phyloP scores from a whole-genome alignment of 2,888 invertebrate species.

The Lithosia quadra region DNA sequence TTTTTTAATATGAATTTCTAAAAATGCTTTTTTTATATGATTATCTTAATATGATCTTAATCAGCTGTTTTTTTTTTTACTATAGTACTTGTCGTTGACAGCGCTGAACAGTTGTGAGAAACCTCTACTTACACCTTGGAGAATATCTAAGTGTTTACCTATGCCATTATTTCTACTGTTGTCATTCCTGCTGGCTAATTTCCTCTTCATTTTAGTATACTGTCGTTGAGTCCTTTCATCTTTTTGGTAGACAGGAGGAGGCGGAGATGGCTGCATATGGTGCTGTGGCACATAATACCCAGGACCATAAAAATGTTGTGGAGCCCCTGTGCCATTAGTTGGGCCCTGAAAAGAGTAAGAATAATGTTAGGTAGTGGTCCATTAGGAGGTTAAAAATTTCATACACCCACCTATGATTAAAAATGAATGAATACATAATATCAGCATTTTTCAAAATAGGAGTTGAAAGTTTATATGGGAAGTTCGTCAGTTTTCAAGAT shows the following conservation, averaged over 20 bases:
- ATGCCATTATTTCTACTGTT: conserved; percentile 85
- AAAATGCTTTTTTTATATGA: too few species aligned
- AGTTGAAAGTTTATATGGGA: too few species aligned
- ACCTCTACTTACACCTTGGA: too few species aligned
- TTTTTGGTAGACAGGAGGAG: conserved; percentile 89
- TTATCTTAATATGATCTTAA: too few species aligned
- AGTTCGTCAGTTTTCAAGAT: too few species aligned
- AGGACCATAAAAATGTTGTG: conserved; percentile 89
- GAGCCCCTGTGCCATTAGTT: conserved; percentile 90
- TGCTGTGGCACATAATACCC: conserved; percentile 86
- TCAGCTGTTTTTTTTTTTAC: too few species aligned
- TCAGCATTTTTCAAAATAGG: too few species aligned
- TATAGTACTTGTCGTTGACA: too few species aligned
- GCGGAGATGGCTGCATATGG: conserved; percentile 91
- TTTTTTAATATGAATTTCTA: too few species aligned
- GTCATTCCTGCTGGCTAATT: conserved; percentile 89
- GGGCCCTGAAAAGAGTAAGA: conserved; percentile 86
- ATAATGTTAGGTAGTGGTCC: not conserved
- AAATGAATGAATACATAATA: too few species aligned
- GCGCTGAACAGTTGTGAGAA: not conserved
- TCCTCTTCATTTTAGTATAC: conserved; percentile 91
- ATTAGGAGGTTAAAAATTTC: not conserved
- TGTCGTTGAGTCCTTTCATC: conserved; percentile 93
- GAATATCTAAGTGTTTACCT: conserved; percentile 66
- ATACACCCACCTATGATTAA: too few species aligned